These are phyloP conservation scores for Dromaius novaehollandiae DNA, from an alignment of 2,113 vertebrate species.

Conservation along the genomic window DNA sequence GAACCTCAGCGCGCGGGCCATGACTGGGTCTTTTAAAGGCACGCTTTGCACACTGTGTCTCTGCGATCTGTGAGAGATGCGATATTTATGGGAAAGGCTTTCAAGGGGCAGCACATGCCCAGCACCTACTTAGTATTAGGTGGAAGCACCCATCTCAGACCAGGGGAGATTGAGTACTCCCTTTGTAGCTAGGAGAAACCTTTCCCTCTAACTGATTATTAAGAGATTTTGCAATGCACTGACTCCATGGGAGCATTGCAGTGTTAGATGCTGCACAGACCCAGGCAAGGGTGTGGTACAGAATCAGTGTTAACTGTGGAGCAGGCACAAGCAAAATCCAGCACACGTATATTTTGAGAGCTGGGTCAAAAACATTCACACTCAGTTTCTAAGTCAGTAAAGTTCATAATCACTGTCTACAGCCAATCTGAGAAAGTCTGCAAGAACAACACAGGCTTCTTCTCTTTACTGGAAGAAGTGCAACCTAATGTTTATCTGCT, in stretches of 20 bases:
- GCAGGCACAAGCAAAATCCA: neutral
- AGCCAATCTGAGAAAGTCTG: neutral
- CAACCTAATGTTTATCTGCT: neutral
- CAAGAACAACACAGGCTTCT: accelerated
- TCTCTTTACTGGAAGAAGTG: neutral
- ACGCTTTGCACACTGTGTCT: neutral
- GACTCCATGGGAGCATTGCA: neutral
- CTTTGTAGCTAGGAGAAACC: neutral
- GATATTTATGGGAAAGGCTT: neutral
- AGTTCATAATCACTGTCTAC: accelerated
- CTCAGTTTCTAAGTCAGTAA: accelerated
- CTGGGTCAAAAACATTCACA: accelerated
- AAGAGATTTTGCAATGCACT: neutral
- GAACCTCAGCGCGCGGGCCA: neutral
- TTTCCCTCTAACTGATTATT: neutral
- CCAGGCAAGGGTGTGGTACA: accelerated
- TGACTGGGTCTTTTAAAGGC: neutral
- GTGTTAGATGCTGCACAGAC: neutral
- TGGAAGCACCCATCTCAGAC: neutral
- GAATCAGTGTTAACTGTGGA: too few species aligned
- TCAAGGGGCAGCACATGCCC: accelerated
- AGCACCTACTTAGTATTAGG: neutral
- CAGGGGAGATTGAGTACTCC: accelerated
- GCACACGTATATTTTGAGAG: accelerated
- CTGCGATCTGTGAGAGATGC: neutral